Conservation (phyloP, 2,797 vertebrate genomes). For the Centropyge bicolor region DNA sequence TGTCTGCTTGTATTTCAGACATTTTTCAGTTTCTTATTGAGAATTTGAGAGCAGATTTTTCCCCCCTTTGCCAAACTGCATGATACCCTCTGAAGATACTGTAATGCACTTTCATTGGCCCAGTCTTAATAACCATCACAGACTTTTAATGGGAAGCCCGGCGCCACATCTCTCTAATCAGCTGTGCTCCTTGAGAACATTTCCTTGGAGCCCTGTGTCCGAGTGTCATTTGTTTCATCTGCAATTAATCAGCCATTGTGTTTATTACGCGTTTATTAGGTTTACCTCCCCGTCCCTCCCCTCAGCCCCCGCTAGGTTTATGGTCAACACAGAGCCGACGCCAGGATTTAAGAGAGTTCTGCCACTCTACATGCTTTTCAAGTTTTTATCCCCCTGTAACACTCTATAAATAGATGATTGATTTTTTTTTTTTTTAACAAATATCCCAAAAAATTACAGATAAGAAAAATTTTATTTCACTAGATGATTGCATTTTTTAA, state of each 20-base stretch:
- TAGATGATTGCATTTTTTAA: not conserved
- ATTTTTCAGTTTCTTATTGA: not conserved
- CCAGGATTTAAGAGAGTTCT: slow-evolving; percentile 80
- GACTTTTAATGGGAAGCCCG: slow-evolving; percentile 75
- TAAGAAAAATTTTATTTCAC: not conserved
- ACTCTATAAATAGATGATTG: slow-evolving; percentile 73
- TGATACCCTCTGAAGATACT: slow-evolving; percentile 56
- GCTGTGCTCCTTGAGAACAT: slow-evolving; percentile 56
- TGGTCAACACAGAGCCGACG: slow-evolving; percentile 73
- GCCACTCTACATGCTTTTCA: slow-evolving; percentile 77
- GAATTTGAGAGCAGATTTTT: slow-evolving; percentile 13
- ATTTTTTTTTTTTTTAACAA: slow-evolving; percentile 16
- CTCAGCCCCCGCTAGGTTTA: slow-evolving; percentile 81
- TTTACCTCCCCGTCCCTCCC: slow-evolving; percentile 65
- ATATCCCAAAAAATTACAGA: not conserved
- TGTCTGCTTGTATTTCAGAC: not conserved
- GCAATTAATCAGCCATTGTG: slow-evolving; percentile 82
- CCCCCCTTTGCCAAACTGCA: slow-evolving; percentile 30
- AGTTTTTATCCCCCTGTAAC: slow-evolving; percentile 73
- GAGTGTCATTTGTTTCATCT: slow-evolving; percentile 82
- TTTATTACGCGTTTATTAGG: slow-evolving; percentile 77
- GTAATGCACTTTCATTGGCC: slow-evolving; percentile 58
- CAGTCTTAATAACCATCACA: slow-evolving; percentile 67
- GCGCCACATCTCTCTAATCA: slow-evolving; percentile 77
- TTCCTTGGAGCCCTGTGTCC: slow-evolving; percentile 60